These are phyloP conservation scores for Hydropotes inermis DNA, from an alignment of 2,113 vertebrate genomes.

Conservation along the genomic window DNA sequence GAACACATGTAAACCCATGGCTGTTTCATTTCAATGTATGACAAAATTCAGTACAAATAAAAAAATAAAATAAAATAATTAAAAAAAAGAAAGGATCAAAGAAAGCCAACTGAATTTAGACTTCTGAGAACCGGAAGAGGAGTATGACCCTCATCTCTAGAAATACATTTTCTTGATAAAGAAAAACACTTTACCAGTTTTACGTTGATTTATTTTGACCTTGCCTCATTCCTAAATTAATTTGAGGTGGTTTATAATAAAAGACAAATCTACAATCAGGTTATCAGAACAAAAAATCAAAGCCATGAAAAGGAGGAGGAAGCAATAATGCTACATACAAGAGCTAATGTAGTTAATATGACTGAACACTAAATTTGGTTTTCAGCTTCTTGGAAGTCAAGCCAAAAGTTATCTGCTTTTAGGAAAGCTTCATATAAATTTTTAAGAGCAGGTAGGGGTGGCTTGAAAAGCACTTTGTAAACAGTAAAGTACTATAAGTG, in stretches of 20 bases:
- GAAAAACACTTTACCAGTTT: neutral
- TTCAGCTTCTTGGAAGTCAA: conserved; percentile 14
- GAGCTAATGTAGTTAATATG: neutral
- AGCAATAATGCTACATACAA: neutral
- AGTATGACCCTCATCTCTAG: neutral
- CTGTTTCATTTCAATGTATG: too few species aligned
- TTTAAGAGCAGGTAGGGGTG: neutral
- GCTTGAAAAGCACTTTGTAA: neutral
- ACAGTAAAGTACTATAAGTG: neutral
- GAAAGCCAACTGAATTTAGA: neutral
- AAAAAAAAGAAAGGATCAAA: conserved; percentile 11
- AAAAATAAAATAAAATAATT: too few species aligned
- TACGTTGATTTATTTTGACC: neutral
- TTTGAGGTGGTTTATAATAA: neutral
- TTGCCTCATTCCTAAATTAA: neutral
- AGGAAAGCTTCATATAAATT: neutral
- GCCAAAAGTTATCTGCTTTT: conserved; percentile 2
- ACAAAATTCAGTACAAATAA: too few species aligned
- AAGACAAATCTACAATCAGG: neutral
- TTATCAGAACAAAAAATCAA: conserved; percentile 26
- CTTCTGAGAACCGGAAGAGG: neutral
- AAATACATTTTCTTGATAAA: conserved; percentile 19
- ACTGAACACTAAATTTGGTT: neutral
- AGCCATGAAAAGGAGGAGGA: neutral
- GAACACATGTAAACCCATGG: too few species aligned